Evolutionary conservation across 2,113 vertebrate species (phyloP).

Genomic region (Chloroceryle aenea): DNA sequence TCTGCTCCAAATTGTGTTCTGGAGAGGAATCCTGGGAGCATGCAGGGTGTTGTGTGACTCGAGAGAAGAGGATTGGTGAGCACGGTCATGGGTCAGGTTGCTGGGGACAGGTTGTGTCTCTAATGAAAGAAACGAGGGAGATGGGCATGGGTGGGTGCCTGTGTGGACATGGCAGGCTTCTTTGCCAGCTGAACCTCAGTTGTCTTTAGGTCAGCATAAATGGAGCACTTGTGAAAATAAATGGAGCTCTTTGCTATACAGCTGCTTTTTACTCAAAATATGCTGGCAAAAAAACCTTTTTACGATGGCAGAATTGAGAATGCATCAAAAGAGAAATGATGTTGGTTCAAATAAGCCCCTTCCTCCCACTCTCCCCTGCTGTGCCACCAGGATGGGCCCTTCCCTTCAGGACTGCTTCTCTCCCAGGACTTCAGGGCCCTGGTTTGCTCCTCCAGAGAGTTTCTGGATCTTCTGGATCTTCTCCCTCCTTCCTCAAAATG

Average conservation of each 20-base stretch:
- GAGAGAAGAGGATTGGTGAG: background rate
- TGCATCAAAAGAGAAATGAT: background rate
- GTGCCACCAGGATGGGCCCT: background rate
- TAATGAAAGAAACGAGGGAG: too few species aligned
- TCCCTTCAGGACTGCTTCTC: background rate
- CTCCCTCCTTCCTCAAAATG: background rate
- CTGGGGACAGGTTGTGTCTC: background rate
- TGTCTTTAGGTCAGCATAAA: background rate
- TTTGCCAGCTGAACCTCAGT: background rate
- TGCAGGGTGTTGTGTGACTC: background rate
- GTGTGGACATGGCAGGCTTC: fast-evolving
- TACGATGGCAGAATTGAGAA: background rate
- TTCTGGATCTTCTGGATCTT: background rate
- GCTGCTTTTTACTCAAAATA: background rate
- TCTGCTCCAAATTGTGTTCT: background rate
- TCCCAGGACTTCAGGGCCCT: background rate
- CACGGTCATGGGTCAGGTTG: fast-evolving
- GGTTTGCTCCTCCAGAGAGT: background rate
- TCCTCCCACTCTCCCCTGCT: fast-evolving
- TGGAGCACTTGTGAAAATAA: background rate
- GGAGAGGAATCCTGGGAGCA: background rate
- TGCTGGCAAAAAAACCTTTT: background rate
- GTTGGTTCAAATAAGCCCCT: background rate
- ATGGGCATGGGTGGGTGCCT: fast-evolving
- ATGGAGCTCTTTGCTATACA: background rate